Conservation (phyloP, 37 sponge, comb jelly and placozoan species). For the Geodia barretti region DNA sequence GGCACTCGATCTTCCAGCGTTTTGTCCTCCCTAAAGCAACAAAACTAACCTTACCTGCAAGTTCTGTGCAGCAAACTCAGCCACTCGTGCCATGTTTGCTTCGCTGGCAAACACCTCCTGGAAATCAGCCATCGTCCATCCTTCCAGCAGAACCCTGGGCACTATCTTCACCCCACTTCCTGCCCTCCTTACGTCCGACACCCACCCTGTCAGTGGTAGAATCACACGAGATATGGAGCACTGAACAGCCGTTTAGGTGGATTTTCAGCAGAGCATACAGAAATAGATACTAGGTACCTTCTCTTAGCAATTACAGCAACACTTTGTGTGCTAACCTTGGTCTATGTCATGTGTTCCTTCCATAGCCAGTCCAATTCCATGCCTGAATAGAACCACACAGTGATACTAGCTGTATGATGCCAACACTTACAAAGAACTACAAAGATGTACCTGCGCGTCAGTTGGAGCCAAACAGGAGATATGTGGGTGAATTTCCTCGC, state of each 20-base stretch:
- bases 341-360: conserved; percentile 95
- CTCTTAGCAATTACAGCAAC: not conserved
- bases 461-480: conserved; percentile 97
- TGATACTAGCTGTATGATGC: too few species aligned
- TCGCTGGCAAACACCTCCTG: conserved; percentile 56
- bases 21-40: not conserved
- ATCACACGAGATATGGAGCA: not conserved
- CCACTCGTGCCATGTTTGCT: conserved; percentile 34
- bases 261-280: not conserved
- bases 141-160: conserved; percentile 91
- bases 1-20: too few species aligned
- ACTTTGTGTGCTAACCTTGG: conserved; percentile 63
- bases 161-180: conserved; percentile 65
- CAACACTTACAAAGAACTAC: too few species aligned
- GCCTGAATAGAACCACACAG: conserved; percentile 6
- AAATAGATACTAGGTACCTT: not conserved
- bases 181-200: conserved; percentile 71
- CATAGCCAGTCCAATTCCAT: conserved; percentile 49
- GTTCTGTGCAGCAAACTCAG: conserved; percentile 17
- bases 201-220: conserved; percentile 65
- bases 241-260: not conserved
- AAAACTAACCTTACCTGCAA: conserved; percentile 37
- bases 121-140: conserved; percentile 80
- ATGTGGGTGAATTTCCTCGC: conserved; percentile 90
- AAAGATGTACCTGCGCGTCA: conserved; percentile 55